Base-by-base conservation (phyloP, 1,140 invertebrate species). In the Cyphomyrmex costatus region DNA sequence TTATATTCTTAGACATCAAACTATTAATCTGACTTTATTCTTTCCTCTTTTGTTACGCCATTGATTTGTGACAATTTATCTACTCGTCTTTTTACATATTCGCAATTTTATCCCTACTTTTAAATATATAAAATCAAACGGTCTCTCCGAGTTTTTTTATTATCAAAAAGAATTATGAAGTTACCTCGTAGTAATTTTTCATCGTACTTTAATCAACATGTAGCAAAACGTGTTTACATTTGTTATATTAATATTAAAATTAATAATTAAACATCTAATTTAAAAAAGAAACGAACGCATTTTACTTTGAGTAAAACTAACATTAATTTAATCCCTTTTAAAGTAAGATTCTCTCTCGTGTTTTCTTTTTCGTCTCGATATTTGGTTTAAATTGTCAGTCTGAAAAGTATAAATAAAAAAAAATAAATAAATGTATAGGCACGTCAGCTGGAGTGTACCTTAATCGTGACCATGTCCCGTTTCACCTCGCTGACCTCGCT, bases 401-500 rank as follows among this genome's bases (percentile, higher is more conserved):
- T 49, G 6, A 65, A 46, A 10, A 21, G 6, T 58, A 33, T 14
- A 27, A 46, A 61, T 65, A 0, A 53, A 6, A 3, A 21, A 74
- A 42, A 19, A n/a, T n/a, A n/a, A 8, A n/a, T 19, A 49, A 10
- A 66, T 12, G 27, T 19, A n/a, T n/a, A 33, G 21, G 14, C 24
- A 73, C 16, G 21, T 36, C 66, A 51, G 6, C 60, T 21, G 16
- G n/a, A 56, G 49, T 60, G 88, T 95, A 95, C 94, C 94, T 98
- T 98, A 96, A 99, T 98, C 92, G 98, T 97, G 83, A 98, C 97
- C 98, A 99, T 98, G 95, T 98, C 98, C 88, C 98, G 96, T 95
- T 98, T 98, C 86, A 98, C 98, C 96, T 98, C 97, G 90, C 97
- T 98, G 93, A 98, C 98, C 95, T 99, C 98, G 94, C 97, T 98